A percentile compares a stretch with the other conserved stretches of the same genome.
Conservation (phyloP, 2,797 vertebrate species). For the Phalanger gymnotis region DNA sequence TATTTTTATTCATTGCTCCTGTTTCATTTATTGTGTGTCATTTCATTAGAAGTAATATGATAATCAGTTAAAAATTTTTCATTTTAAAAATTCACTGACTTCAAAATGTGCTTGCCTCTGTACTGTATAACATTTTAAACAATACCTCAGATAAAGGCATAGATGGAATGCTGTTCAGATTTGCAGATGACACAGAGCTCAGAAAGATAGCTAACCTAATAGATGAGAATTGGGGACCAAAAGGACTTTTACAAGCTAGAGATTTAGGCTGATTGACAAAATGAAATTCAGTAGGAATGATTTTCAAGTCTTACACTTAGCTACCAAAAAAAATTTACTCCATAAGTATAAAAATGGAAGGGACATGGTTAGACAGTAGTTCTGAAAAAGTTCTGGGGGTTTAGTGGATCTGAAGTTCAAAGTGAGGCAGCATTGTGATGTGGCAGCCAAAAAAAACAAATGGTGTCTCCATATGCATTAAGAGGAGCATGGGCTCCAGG, state of each 20-base stretch:
- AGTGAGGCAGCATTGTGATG: neutral
- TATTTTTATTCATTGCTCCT: slow-evolving; percentile 26
- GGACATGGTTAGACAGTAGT: neutral
- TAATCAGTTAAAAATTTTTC: slow-evolving; percentile 28
- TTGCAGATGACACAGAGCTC: neutral
- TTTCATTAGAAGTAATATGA: slow-evolving; percentile 11
- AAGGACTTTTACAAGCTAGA: neutral
- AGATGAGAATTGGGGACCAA: neutral
- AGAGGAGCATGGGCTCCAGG: neutral
- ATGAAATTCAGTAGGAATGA: neutral
- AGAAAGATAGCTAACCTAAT: neutral
- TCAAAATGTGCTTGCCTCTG: slow-evolving; percentile 21
- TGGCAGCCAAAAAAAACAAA: neutral
- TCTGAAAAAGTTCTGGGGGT: neutral
- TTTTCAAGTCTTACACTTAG: neutral
- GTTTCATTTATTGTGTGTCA: neutral
- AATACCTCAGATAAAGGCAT: neutral
- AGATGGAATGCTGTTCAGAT: neutral
- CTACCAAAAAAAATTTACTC: neutral
- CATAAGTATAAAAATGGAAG: neutral
- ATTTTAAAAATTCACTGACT: slow-evolving; percentile 24
- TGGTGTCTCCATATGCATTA: neutral
- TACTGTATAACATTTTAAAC: neutral
- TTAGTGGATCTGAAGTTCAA: neutral
- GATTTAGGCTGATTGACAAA: neutral